phyloP scores from a whole-genome alignment of 2,797 vertebrate species.

The Enteromius mattozi region DNA sequence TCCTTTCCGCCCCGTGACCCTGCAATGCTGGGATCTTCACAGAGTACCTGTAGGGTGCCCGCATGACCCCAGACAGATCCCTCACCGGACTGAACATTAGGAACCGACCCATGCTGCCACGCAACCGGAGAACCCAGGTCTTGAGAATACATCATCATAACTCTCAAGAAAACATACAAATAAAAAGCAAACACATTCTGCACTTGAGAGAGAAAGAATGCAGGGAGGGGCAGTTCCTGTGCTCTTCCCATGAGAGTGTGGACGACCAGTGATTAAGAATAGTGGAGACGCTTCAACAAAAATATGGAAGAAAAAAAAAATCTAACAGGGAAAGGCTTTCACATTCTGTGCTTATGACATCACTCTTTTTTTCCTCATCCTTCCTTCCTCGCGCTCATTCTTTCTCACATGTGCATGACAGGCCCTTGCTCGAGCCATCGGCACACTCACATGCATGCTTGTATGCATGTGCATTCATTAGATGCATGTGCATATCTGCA shows the following conservation, averaged over 20 bases:
- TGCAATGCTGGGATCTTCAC: not conserved
- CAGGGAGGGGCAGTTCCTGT: slow-evolving; percentile 50
- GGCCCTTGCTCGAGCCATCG: slow-evolving; percentile 49
- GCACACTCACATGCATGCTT: not conserved
- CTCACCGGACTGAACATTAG: not conserved
- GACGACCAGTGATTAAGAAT: slow-evolving; percentile 53
- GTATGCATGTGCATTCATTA: not conserved
- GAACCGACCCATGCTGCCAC: not conserved
- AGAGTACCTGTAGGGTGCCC: slow-evolving; percentile 15
- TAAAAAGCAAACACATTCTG: slow-evolving; percentile 15
- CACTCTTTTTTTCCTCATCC: slow-evolving; percentile 63
- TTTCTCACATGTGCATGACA: slow-evolving; percentile 72
- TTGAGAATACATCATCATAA: not conserved
- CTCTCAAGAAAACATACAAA: slow-evolving; percentile 23
- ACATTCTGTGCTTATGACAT: slow-evolving; percentile 81
- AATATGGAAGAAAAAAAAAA: slow-evolving; percentile 24
- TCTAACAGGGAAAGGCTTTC: slow-evolving; percentile 52
- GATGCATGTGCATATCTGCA: not conserved
- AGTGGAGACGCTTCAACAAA: slow-evolving; percentile 48
- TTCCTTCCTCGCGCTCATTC: slow-evolving; percentile 52
- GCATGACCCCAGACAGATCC: slow-evolving; percentile 16
- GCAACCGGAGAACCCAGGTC: not conserved
- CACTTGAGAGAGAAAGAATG: slow-evolving; percentile 42
- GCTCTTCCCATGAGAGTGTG: slow-evolving; percentile 49
- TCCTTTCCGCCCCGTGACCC: not conserved